These are phyloP conservation scores for Azemiops feae DNA, from an alignment of 2,113 vertebrate genomes.

Conservation along the genomic window DNA sequence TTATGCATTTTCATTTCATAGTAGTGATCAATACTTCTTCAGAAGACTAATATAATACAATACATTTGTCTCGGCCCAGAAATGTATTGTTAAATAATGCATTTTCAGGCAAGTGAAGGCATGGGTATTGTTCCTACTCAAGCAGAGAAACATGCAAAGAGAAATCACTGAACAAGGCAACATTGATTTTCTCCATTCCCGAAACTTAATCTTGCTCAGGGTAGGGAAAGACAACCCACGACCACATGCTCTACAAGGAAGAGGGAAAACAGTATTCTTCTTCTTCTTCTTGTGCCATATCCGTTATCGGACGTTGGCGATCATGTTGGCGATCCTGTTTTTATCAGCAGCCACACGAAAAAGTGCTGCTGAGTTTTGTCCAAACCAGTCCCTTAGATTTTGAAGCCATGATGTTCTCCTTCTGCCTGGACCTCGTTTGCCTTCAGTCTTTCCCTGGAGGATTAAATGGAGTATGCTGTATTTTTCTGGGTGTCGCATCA, in stretches of 20 bases:
- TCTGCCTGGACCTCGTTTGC: too few relatives aligned
- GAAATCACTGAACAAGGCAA: constrained; percentile 49
- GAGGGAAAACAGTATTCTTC: constrained; percentile 12
- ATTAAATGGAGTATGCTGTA: too few relatives aligned
- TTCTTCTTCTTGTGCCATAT: too few relatives aligned
- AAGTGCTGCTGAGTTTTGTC: too few relatives aligned
- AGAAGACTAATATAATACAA: constrained; percentile 54
- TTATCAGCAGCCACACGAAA: too few relatives aligned
- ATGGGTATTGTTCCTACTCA: constrained; percentile 44
- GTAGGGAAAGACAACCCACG: constrained; percentile 16
- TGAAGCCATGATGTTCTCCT: too few relatives aligned
- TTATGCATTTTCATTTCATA: constrained; percentile 67
- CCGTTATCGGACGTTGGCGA: too few relatives aligned
- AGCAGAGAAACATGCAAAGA: constrained; percentile 48
- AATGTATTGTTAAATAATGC: constrained; percentile 61
- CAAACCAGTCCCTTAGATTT: too few relatives aligned
- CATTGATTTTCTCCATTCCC: constrained; percentile 60
- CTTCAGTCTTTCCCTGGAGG: too few relatives aligned
- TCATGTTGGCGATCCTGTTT: too few relatives aligned
- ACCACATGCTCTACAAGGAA: constrained; percentile 37
- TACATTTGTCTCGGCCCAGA: constrained; percentile 49
- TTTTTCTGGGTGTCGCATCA: too few relatives aligned
- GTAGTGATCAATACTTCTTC: constrained; percentile 59
- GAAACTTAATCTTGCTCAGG: constrained; percentile 51
- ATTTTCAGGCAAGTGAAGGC: constrained; percentile 56